Evolutionary conservation across 1,140 invertebrate genomes (phyloP), one percentile per base, ranked within the genome.

Genomic region (Conus ventricosus): DNA sequence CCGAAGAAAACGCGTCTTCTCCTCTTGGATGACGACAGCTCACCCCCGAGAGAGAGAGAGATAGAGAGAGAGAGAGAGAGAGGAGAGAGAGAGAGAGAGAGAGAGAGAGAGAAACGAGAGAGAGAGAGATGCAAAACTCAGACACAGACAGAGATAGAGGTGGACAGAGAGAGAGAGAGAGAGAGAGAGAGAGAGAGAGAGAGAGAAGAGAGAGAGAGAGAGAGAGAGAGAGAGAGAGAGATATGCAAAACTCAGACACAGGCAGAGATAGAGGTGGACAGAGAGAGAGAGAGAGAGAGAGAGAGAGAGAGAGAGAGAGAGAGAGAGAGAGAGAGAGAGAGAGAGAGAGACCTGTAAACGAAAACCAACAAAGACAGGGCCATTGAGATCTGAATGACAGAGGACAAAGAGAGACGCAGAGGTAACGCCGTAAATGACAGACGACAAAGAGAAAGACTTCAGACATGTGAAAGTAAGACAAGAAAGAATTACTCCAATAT

Each of bases 201-300:
- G 71, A 75, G 71, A 75, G 71, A n/a, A n/a, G 71, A 75, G 71
- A 23, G 23, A 75, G 71, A 23, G 8, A 75, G 71, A 23, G 23
- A 75, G 71, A 23, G 8, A 75, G n/a, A n/a, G n/a, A n/a, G n/a
- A n/a, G n/a, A n/a, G n/a, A n/a, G n/a, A n/a, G n/a, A n/a, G n/a
- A n/a, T n/a, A n/a, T n/a, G n/a, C n/a, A n/a, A 75, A n/a, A 75
- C 20, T n/a, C 20, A 75, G 71, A 75, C 20, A 75, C 20, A 75
- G 6, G 7, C 20, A 7, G 71, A 39, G 39, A 39, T 39, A 39
- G 39, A 39, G 39, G 39, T 39, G 39, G 39, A 39, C 0, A 39
- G 39, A 75, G 17, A 75, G 71, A 75, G 71, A 75, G 71, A 75
- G 71, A 75, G n/a, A 75, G 71, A 75, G 71, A 75, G 71, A n/a